Percentiles rank a stretch among this genome's conserved stretches.
phyloP scores from a whole-genome alignment of 2,797 vertebrate species.

The Centropyge bicolor region DNA sequence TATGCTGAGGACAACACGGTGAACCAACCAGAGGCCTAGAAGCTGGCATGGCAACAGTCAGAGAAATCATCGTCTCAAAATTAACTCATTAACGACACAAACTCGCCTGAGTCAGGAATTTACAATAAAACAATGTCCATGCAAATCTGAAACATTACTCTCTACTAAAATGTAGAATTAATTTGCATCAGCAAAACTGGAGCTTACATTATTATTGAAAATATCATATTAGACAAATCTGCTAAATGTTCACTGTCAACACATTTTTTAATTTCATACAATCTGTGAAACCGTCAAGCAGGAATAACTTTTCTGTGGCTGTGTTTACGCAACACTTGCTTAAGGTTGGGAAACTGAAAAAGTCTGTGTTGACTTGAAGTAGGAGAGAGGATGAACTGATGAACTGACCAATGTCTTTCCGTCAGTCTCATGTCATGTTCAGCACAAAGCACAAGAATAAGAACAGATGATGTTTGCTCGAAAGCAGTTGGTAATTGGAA shows the following conservation, averaged over 20 bases:
- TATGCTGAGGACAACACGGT: conserved; percentile 63
- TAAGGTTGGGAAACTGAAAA: not conserved
- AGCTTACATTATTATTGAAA: not conserved
- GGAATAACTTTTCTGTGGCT: not conserved
- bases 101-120: not conserved
- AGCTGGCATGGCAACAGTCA: conserved; percentile 56
- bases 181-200: not conserved
- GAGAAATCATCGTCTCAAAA: conserved; percentile 26
- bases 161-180: not conserved
- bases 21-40: conserved; percentile 57
- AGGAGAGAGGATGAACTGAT: not conserved
- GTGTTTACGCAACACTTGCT: not conserved
- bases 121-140: not conserved
- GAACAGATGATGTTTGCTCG: not conserved
- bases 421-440: too few relatives aligned
- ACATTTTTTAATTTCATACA: not conserved
- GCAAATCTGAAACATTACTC: not conserved
- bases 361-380: not conserved
- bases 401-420: too few relatives aligned
- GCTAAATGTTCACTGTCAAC: not conserved
- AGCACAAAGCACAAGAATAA: too few relatives aligned
- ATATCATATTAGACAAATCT: not conserved
- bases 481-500: not conserved
- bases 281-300: not conserved
- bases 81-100: conserved; percentile 4